Evolutionary conservation across 2,888 invertebrate genomes (phyloP), one percentile per base, ranked within the genome.

Genomic region (Xestia c-nigrum): DNA sequence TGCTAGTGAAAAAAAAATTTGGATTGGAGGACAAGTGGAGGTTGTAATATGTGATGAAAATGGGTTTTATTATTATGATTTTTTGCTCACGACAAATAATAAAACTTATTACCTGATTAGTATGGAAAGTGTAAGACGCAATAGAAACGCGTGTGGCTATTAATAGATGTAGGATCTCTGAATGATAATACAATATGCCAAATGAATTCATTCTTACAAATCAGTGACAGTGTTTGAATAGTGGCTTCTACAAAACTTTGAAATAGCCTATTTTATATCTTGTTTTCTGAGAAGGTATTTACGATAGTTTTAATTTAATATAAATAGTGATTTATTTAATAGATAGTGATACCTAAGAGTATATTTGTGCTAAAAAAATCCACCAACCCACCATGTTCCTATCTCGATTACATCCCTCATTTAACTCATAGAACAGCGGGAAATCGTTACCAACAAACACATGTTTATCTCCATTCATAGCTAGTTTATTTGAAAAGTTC

Each of bases 401-500:
- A 65, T 66, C 12, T 12, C 6, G 19, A 67, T 70, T 31, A 68
- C 69, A 76, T 72, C 63, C 57, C 57, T 81, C 69, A 84, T 84
- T 83, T 75, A 80, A 73, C 69, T 63, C 69, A 68, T 61, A 76
- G 66, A 74, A 74, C 55, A 70, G 66, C 68, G 78, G 65, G 85
- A 87, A 88, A 88, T 81, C 81, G 72, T 63, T 79, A 69, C 88
- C 85, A 81, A 78, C 85, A 77, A 94, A 94, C 95, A 95, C 92
- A 92, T 95, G 94, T 94, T 93, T 92, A 90, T 88, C 88, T 93
- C 95, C 94, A 94, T 95, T 95, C 94, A 94, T 92, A 91, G 90
- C 85, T 93, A 94, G 93, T 95, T 95, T 95, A 95, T 95, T 94
- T 92, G 94, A 93, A 95, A 95, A 96, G 92, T 95, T 95, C 83